Base-by-base conservation (phyloP, 2,113 vertebrate genomes). In the Neotragus moschatus region DNA sequence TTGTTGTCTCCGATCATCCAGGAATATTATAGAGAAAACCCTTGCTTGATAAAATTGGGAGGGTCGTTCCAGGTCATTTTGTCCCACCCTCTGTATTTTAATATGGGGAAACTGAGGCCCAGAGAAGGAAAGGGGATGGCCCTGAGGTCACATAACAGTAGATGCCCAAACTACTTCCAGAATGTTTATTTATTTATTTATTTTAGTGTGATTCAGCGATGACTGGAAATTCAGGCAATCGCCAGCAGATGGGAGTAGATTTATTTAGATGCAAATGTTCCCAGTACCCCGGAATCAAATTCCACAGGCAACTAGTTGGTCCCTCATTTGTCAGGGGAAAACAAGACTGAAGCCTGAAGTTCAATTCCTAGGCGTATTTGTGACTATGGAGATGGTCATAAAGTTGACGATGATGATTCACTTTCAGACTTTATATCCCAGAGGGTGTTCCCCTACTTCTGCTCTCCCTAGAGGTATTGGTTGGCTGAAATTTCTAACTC, bases 231-330 rank as follows among this genome's bases (percentile, higher is more conserved):
- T 96, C 94, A 47, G 33, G 23, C 80, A 95, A 49, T 17, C 16
- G 7, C 97, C 97, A 98, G 95, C 88, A 97, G 97, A 73, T 98
- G 97, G 97, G n/a, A 96, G 96, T 95, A 98, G 94, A 97, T 90
- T 81, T 93, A 88, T 96, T 98, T 94, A 90, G 47, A 96, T 94
- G 53, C 28, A 5, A 43, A 43, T 55, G 4, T 51, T 96, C 33
- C n/a, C 8, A 86, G 81, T 70, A 85, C 12, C 8, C 11, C 85
- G 45, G 56, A 94, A 23, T 90, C 43, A 70, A 75, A 49, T 88
- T 91, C 43, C 66, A 21, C 14, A 45, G 47, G 66, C 58, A 91
- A 12, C 12, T 75, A 36, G 70, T 47, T 17, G 14, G 17, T 81
- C 49, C 12, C 17, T 85, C 36, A 19, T 86, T 93, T 91, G 45